Base-by-base conservation (phyloP, 2,888 invertebrate genomes). In the Limnephilus marmoratus region DNA sequence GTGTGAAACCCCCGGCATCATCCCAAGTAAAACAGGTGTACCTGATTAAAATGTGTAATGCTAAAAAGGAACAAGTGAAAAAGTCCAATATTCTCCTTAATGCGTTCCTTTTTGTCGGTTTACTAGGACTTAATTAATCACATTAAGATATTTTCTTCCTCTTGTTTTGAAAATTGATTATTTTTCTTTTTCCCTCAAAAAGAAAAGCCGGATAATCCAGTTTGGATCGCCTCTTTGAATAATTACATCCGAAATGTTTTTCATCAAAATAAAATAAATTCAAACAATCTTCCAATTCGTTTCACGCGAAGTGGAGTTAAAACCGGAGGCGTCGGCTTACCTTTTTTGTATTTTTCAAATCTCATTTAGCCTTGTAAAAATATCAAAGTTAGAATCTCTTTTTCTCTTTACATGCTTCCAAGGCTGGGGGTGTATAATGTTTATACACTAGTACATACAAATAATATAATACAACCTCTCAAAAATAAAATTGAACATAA, bases 151-250 rank as follows among this genome's bases (percentile, higher is more conserved):
- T 81, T 37, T 90, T 85, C 85, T 85, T 85, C 34, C 90, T 80
- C 68, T 90, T 90, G 41, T 90, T 90, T 85, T 80, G 31, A 53
- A 90, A 90, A 90, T 90, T 90, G 90, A 90, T 90, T 90, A 90
- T 90, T 85, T 90, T 85, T 37, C 90, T 81, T 53, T 85, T 83
- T 90, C 85, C 31, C 37, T 24, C 37, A 24, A n/a, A 37, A 29
- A 45, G 45, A 24, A 85, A 90, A 53, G 90, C 83, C 37, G 37
- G 90, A 90, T 85, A 81, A 90, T 85, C 90, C 85, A 12, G 85
- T 85, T 85, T 90, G 49, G 82, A 29, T 90, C 31, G 45, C 82
- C 31, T 49, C 49, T 31, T 29, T 82, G 82, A 90, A 90, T 90
- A 82, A 88, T 88, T 82, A 82, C 49, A 89, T 34, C 68, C 34